These are phyloP conservation scores for Drosophila willistoni DNA, from an alignment of 1,140 invertebrate genomes.

Conservation along the genomic window DNA sequence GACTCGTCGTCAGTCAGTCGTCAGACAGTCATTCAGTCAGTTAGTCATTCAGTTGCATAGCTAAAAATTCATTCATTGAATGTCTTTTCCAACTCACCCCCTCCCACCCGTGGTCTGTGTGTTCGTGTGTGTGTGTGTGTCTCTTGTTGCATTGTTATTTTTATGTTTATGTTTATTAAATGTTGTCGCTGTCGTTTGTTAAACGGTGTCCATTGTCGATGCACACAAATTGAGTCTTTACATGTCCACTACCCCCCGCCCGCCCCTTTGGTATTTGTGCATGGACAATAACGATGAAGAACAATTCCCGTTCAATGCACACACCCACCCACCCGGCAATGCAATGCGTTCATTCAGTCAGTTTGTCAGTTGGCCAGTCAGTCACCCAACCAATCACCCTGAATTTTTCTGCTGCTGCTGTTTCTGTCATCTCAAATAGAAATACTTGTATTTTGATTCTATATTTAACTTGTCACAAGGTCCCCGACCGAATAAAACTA, in stretches of 20 bases:
- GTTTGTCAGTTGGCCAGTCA: constrained; percentile 34
- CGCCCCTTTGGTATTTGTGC: background rate
- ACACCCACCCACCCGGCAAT: constrained; percentile 36
- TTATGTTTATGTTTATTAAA: constrained; percentile 63
- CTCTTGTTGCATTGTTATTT: constrained; percentile 44
- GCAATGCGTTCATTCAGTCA: background rate
- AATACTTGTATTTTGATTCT: constrained; percentile 51
- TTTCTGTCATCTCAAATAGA: constrained; percentile 38
- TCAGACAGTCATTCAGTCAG: constrained; percentile 26
- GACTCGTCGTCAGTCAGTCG: constrained; percentile 7
- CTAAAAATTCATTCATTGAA: constrained; percentile 47
- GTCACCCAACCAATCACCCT: constrained; percentile 12
- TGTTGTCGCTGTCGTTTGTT: constrained; percentile 42
- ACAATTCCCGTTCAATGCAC: constrained; percentile 57
- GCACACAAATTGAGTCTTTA: constrained; percentile 64
- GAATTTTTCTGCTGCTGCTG: constrained; percentile 34
- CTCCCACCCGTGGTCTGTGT: constrained; percentile 2
- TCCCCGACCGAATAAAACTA: constrained; percentile 40
- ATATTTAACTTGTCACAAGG: constrained; percentile 65
- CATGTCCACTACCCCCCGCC: constrained; percentile 29
- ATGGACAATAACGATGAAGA: constrained; percentile 39
- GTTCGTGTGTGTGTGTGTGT: constrained; percentile 3
- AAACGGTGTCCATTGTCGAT: constrained; percentile 38
- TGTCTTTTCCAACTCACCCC: constrained; percentile 14
- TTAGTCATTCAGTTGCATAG: constrained; percentile 38